phyloP scores from a whole-genome alignment of 2,797 vertebrate genomes.

The Oophaga sylvatica region DNA sequence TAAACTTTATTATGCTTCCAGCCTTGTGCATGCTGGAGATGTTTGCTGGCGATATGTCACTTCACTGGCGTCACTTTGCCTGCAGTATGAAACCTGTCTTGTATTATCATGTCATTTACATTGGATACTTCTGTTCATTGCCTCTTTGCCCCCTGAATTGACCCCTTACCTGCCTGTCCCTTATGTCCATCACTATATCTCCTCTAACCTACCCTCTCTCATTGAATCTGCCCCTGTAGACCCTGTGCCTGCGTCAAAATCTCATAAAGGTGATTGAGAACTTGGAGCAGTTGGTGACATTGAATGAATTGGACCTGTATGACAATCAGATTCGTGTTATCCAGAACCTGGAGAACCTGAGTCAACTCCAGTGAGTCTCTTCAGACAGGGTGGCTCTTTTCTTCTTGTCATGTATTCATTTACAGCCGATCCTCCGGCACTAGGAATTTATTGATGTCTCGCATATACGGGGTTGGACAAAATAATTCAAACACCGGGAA shows the following conservation, averaged over 20 bases:
- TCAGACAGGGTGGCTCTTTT: slow-evolving; percentile 1
- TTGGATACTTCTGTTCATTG: background rate
- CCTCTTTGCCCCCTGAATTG: background rate
- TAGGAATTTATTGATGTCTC: background rate
- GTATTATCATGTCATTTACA: background rate
- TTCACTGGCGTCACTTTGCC: background rate
- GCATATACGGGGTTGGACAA: no score
- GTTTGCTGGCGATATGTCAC: background rate
- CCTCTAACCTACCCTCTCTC: background rate
- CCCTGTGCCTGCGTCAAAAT: slow-evolving; percentile 94
- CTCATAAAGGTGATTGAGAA: slow-evolving; percentile 96
- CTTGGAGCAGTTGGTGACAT: slow-evolving; percentile 83
- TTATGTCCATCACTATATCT: background rate
- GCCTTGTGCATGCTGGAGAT: no score
- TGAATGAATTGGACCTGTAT: slow-evolving; percentile 92
- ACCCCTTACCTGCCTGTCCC: background rate
- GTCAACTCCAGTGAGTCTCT: slow-evolving; percentile 87
- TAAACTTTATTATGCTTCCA: background rate
- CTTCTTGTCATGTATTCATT: background rate
- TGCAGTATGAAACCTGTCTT: background rate
- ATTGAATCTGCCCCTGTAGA: slow-evolving; percentile 73
- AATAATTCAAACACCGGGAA: no score
- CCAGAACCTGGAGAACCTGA: slow-evolving; percentile 89
- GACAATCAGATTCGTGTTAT: slow-evolving; percentile 97
- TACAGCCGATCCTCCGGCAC: background rate